Base-by-base conservation (phyloP, 2,113 vertebrate genomes). In the Bostrychus sinensis region DNA sequence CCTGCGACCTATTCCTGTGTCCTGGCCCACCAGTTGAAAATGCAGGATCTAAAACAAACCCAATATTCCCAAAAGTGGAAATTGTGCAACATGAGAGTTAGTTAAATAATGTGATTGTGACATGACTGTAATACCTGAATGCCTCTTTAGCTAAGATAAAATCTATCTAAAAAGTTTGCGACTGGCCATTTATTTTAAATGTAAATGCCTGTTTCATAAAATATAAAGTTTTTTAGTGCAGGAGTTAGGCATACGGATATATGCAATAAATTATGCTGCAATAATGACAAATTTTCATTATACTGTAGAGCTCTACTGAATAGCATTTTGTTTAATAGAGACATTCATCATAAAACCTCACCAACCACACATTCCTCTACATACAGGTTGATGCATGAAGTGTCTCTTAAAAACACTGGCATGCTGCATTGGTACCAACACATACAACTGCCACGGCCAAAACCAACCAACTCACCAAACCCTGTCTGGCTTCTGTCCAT, bases 351-450 rank as follows among this genome's bases (percentile, higher is more conserved):
- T 28, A n/a, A 7, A 55, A 55, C 10, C 17, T 55, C 16, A 19
- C 2, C 59, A 75, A 70, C 72, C 68, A 65, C n/a, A 56, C 61
- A 38, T 64, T 58, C 60, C 59, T 38, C 32, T 43, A 59, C 41
- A 74, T 69, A 51, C 75, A 77, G 1, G 60, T 26, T 62, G 41
- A 58, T 61, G 55, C 81, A 71, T 41, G 77, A 42, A 54, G 36
- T 51, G 42, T 55, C 34, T 32, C 45, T 16, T 20, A 43, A 39
- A 20, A 26, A 34, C 7, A 19, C 12, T 56, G 37, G 5, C 7
- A 25, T 10, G 30, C 22, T 8, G 26, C 32, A 56, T 30, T 48
- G 22, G 41, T 45, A 22, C 19, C 14, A n/a, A 54, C 51, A 16
- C 20, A 45, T 23, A 51, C 3, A 30, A 11, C 3, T n/a, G n/a